Percentiles rank a stretch among this genome's conserved stretches.
Evolutionary conservation across 2,888 invertebrate species (phyloP).

Genomic region (Conomelus anceps): DNA sequence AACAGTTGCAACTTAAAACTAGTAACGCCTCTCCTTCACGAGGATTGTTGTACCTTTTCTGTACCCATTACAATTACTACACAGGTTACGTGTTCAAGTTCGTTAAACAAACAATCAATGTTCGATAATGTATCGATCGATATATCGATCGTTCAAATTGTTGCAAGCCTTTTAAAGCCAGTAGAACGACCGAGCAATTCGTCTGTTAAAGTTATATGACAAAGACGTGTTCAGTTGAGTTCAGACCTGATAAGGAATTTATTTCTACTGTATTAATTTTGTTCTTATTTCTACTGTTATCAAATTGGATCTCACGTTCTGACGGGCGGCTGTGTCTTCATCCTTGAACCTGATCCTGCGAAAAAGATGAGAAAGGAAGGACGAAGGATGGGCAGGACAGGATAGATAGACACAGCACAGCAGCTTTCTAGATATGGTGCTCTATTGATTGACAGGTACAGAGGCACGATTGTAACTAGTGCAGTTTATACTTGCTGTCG

Average conservation of each 20-base stretch:
- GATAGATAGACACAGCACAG: too few species aligned
- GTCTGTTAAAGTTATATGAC: background rate
- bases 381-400: background rate
- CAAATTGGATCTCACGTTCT: background rate
- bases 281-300: background rate
- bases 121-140: background rate
- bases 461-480: background rate
- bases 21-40: background rate
- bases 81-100: too few species aligned
- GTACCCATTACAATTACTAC: too few species aligned
- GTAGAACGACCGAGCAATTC: background rate
- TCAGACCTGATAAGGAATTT: background rate
- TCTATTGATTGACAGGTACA: background rate
- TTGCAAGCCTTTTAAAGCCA: background rate
- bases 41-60: background rate
- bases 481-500: background rate
- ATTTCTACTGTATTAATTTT: background rate
- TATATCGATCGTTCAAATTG: background rate
- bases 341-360: background rate
- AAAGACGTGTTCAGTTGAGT: background rate
- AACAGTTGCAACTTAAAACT: too few species aligned
- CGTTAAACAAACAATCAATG: background rate
- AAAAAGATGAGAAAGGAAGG: background rate
- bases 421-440: background rate
- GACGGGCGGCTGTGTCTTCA: background rate